Evolutionary conservation across 2,888 invertebrate species (phyloP), one percentile per base, ranked within the genome.

Genomic region (Dicyrtomina minuta): DNA sequence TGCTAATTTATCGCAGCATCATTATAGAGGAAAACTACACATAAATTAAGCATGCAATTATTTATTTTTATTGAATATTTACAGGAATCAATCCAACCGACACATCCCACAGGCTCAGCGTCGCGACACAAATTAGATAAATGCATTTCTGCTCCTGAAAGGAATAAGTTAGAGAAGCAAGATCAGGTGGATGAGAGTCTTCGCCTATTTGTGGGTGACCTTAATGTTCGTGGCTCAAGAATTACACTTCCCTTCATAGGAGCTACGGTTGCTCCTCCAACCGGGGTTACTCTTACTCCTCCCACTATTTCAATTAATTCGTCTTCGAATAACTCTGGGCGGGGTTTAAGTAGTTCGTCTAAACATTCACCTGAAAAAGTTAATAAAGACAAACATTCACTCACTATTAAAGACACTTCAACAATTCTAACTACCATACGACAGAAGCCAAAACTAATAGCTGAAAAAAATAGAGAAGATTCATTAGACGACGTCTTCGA

Each of bases 81-180:
- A n/a, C n/a, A n/a, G n/a, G n/a, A n/a, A n/a, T n/a, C n/a, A n/a
- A n/a, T n/a, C n/a, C n/a, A n/a, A n/a, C n/a, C n/a, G n/a, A n/a
- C n/a, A n/a, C n/a, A n/a, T n/a, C n/a, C n/a, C n/a, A n/a, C 64
- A 27, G 59, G 68, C 26, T 53, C 65, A 51, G 39, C 33, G 41
- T 60, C 66, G 27, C 60, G 75, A 22, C 76, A 74, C 4, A 75
- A 74, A n/a, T 62, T 76, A 6, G 74, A 75, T 41, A 76, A 76
- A 51, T 73, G 68, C 43, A 55, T 68, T 6, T 68, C 68, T 3
- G 68, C 68, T 4, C 68, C 71, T 1, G 74, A 73, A n/a, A 67
- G 73, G 5, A 72, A 74, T 33, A 72, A 73, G 49, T 41, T 73
- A 43, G 66, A 73, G 15, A 70, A 72, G 24, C 70, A 72, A 13